A percentile compares a stretch with the other conserved stretches of the same genome.
Evolutionary conservation across 2,888 invertebrate genomes (phyloP).

Genomic region (Notodromas monacha): DNA sequence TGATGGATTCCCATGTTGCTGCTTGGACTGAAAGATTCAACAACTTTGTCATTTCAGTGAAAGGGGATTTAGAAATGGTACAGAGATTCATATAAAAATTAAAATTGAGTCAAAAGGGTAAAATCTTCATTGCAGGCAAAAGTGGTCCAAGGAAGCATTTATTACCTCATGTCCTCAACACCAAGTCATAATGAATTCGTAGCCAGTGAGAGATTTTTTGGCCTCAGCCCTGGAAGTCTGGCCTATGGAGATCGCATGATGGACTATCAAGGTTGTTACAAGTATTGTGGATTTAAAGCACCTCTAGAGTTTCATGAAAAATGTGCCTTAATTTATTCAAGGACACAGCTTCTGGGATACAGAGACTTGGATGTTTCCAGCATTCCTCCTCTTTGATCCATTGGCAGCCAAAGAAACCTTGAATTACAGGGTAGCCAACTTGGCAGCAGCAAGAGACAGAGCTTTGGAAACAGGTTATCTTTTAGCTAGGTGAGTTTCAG

Average conservation of each 20-base stretch:
- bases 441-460: conserved; percentile 11
- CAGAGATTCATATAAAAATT: too few species aligned
- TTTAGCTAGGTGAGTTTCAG: conserved; percentile 9
- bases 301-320: too few species aligned
- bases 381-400: conserved; percentile 11
- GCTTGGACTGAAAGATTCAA: too few species aligned
- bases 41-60: too few species aligned
- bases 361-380: conserved; percentile 12
- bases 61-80: too few species aligned
- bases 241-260: conserved; percentile 10
- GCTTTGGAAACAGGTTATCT: conserved; percentile 10
- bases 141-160: neutral
- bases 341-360: conserved; percentile 12
- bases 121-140: conserved; percentile 4
- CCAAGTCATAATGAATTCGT: neutral
- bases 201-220: too few species aligned
- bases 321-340: conserved; percentile 6
- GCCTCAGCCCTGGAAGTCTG: conserved; percentile 12
- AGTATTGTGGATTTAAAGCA: too few species aligned
- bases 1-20: too few species aligned
- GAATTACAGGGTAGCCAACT: conserved; percentile 11
- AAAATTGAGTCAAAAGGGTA: too few species aligned
- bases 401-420: conserved; percentile 11
- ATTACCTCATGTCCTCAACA: neutral
- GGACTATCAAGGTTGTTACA: conserved; percentile 12